A percentile compares a stretch with the other conserved stretches of the same genome.
These are phyloP conservation scores for Parotia lawesii DNA, from an alignment of 2,113 vertebrate species.

Conservation along the genomic window DNA sequence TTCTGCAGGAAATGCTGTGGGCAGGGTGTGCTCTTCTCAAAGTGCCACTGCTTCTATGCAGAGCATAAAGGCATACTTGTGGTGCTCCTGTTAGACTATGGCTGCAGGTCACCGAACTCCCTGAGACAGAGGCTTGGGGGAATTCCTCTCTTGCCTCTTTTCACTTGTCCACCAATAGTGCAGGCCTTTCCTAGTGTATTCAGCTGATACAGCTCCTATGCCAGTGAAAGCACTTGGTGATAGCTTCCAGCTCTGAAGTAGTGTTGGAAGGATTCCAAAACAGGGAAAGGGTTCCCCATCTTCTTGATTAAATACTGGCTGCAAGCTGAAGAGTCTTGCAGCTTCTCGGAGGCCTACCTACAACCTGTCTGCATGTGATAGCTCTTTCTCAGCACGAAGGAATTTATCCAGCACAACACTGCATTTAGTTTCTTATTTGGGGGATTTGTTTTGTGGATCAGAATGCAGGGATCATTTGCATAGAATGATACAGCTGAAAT, in stretches of 20 bases:
- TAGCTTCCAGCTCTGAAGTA: not conserved
- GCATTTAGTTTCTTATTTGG: not conserved
- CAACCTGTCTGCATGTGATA: not conserved
- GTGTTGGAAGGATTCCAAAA: not conserved
- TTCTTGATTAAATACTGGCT: not conserved
- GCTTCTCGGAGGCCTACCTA: not conserved
- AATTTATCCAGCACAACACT: not conserved
- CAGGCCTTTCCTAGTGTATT: not conserved
- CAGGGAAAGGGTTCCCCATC: not conserved
- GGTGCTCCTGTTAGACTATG: not conserved
- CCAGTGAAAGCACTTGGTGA: not conserved
- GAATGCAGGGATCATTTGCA: not conserved
- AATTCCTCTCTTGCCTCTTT: not conserved
- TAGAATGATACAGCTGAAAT: not conserved
- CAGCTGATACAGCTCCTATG: not conserved
- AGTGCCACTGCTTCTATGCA: not conserved
- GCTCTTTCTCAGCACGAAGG: not conserved
- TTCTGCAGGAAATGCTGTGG: not conserved
- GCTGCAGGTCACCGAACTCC: not conserved
- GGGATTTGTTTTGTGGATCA: not conserved
- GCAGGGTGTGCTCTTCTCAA: not conserved
- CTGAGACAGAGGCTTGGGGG: not conserved
- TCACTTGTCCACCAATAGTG: not conserved
- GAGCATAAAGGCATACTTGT: not conserved
- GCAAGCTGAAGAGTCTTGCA: not conserved